Base-by-base conservation (phyloP, 2,113 vertebrate genomes). In the Sturnus vulgaris region DNA sequence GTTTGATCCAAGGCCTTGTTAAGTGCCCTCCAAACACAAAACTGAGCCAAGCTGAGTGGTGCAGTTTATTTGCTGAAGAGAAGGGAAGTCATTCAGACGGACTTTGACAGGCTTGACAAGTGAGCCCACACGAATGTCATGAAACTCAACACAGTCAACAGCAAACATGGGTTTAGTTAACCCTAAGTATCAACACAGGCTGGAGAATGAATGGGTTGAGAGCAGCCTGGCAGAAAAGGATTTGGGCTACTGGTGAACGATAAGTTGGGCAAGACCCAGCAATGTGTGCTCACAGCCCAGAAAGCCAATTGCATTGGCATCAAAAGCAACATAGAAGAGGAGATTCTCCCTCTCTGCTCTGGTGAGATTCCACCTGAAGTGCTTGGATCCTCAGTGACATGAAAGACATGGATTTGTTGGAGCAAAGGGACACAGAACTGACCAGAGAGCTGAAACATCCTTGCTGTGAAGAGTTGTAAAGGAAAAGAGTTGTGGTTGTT, bases 271-370 rank as follows among this genome's bases (percentile, higher is more conserved):
- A n/a, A 0, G 3, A 89, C 4, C 9, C 4, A 2, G 12, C 25
- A 52, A 24, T 5, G 8, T 14, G 35, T 0, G 0, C 14, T 37
- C 0, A 6, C 9, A 60, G 39, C 25, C 14, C 28, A 65, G 35
- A 93, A 79, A 11, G 15, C 13, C 33, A 75, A n/a, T 5, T 2
- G 3, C 15, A 44, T n/a, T 8, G 71, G 28, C 8, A 77, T 24
- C 12, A 66, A 61, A 52, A 72, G 42, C 23, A 66, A 11, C 0
- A 0, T 15, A 15, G 39, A 27, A 12, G 17, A 70, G 27, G 9
- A 5, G 10, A 40, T 59, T 59, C n/a, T 44, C 8, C 6, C n/a
- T 18, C 31, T 60, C 35, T 6, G 4, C 14, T 59, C 57, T n/a
- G 3, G 7, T 6, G 2, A 86, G 40, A 82, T 28, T 24, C 33